These are phyloP conservation scores for human (Homo sapiens) DNA, from an alignment of 2,113 vertebrate genomes.

Conservation along the genomic window DNA sequence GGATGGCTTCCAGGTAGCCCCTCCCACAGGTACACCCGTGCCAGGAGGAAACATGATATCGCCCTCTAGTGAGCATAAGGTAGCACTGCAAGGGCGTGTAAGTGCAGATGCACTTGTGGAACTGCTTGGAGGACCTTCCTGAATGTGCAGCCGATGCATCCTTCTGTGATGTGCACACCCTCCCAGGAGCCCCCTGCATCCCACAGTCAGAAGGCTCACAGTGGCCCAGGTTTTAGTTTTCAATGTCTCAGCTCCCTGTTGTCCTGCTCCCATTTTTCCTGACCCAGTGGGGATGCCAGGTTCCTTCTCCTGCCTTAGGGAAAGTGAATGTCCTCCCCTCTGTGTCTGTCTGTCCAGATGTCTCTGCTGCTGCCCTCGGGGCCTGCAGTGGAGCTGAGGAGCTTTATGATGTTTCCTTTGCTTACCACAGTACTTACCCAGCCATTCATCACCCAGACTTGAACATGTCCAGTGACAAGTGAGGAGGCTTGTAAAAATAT, in stretches of 20 bases:
- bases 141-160: background rate
- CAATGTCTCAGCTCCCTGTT: background rate
- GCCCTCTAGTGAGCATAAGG: background rate
- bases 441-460: background rate
- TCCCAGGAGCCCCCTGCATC: background rate
- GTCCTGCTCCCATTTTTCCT: background rate
- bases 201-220: background rate
- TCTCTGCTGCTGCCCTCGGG: background rate
- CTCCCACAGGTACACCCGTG: background rate
- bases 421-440: background rate
- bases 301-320: background rate
- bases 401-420: background rate
- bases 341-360: background rate
- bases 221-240: background rate
- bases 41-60: background rate
- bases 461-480: background rate
- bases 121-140: background rate
- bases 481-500: conserved; percentile 54
- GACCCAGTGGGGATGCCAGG: background rate
- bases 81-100: background rate
- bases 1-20: background rate
- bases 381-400: background rate
- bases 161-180: background rate
- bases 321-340: background rate
- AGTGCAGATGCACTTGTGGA: too few relatives aligned